Evolutionary conservation across 2,113 vertebrate species (phyloP).

Genomic region (Larimichthys crocea): DNA sequence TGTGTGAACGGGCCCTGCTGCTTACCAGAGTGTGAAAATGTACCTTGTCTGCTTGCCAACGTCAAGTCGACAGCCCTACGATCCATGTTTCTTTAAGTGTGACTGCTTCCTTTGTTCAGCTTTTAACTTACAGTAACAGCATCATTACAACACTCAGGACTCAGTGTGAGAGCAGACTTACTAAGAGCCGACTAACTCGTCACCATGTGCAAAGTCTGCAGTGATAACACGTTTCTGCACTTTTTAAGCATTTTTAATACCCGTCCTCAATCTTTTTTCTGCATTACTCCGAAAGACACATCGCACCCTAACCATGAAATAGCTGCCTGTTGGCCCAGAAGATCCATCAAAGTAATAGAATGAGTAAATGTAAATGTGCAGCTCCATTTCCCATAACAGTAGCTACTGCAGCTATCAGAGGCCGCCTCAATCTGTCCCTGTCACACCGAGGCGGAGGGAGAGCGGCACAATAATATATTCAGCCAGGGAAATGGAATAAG

Average conservation of each 20-base stretch:
- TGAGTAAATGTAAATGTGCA: constrained; percentile 80
- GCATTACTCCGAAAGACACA: constrained; percentile 68
- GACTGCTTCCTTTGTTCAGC: constrained; percentile 43
- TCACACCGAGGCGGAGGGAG: constrained; percentile 43
- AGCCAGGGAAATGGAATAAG: constrained; percentile 56
- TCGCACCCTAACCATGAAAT: constrained; percentile 56
- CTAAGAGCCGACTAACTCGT: constrained; percentile 20
- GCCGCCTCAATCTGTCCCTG: constrained; percentile 67
- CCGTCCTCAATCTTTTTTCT: constrained; percentile 55
- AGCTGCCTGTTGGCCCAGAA: constrained; percentile 59
- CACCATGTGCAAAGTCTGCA: constrained; percentile 40
- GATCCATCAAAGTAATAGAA: constrained; percentile 79
- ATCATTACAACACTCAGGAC: neutral
- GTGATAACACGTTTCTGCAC: constrained; percentile 51
- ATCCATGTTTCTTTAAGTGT: constrained; percentile 32
- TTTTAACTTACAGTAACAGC: neutral
- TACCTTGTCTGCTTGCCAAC: constrained; percentile 38
- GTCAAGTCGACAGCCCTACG: constrained; percentile 9
- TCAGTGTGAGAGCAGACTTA: neutral
- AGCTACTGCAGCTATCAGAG: constrained; percentile 62
- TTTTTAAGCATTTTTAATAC: constrained; percentile 64
- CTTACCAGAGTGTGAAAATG: constrained; percentile 47
- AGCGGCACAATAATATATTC: constrained; percentile 56
- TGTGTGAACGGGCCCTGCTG: constrained; percentile 39
- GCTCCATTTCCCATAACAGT: constrained; percentile 76